A percentile compares a stretch with the other conserved stretches of the same genome.
phyloP scores from a whole-genome alignment of 35 echinoderm and acorn worm species.

The Ophiothrix spiculata region DNA sequence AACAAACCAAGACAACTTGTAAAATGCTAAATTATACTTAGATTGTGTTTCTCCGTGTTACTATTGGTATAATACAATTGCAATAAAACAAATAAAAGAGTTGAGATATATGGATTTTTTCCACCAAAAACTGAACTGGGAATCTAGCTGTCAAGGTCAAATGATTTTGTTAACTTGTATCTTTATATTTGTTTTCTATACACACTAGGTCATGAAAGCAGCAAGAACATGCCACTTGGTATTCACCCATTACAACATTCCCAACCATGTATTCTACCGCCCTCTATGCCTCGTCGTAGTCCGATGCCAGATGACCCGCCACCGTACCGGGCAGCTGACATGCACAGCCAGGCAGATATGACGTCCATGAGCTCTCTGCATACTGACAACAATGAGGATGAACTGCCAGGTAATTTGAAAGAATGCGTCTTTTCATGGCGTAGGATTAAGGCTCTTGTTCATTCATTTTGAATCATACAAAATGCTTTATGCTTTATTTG shows the following conservation, averaged over 20 bases:
- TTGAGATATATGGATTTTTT: no score
- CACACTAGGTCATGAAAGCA: conserved; percentile 67
- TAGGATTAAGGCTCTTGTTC: no score
- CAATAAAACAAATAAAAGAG: no score
- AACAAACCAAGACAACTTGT: no score
- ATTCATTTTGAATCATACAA: no score
- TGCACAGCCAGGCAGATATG: conserved; percentile 36
- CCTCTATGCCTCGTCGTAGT: conserved; percentile 29
- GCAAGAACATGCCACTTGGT: conserved; percentile 53
- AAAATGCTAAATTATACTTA: no score
- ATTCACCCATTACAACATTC: conserved; percentile 79
- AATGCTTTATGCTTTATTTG: no score
- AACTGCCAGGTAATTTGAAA: conserved; percentile 57
- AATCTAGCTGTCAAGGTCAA: neutral
- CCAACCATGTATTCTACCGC: conserved; percentile 73
- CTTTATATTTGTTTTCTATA: neutral
- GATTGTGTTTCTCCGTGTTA: no score
- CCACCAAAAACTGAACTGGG: no score
- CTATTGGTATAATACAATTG: no score
- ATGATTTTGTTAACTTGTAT: neutral
- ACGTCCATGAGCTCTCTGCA: conserved; percentile 81
- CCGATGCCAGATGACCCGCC: conserved; percentile 54
- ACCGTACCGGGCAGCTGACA: conserved; percentile 47
- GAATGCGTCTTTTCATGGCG: no score
- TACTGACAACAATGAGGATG: conserved; percentile 77